Conservation (phyloP, 1,140 invertebrate genomes). For the Euwallacea fornicatus region DNA sequence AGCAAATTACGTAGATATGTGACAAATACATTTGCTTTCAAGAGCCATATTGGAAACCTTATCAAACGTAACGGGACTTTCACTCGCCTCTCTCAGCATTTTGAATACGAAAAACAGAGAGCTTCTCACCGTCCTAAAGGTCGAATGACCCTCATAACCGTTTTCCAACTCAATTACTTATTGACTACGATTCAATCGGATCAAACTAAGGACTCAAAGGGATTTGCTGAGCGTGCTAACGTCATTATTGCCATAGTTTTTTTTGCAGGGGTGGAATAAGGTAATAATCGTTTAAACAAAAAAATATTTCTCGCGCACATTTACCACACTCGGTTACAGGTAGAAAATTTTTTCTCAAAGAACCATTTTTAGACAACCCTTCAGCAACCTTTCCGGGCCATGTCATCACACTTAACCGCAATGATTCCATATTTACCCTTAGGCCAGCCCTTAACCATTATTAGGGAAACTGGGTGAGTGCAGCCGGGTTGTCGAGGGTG, state of each 20-base stretch:
- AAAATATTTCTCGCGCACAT: no score
- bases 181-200: constrained; percentile 22
- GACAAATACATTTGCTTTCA: neutral
- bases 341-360: neutral
- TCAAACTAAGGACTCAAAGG: constrained; percentile 8
- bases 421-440: neutral
- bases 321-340: neutral
- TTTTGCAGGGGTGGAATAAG: neutral
- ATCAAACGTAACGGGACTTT: neutral
- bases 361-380: neutral
- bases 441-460: constrained; percentile 4
- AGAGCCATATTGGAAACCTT: neutral
- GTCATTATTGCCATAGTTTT: constrained; percentile 9
- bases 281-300: no score
- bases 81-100: neutral
- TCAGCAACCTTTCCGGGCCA: neutral
- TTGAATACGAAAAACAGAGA: neutral
- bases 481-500: neutral
- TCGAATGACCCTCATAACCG: neutral
- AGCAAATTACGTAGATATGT: neutral
- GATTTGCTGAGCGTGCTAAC: constrained; percentile 19
- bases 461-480: constrained; percentile 5
- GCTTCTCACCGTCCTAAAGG: neutral
- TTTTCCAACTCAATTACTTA: constrained; percentile 25
- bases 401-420: neutral